Base-by-base conservation (phyloP, 2,888 invertebrate genomes). In the Ennomos fuscantarius region DNA sequence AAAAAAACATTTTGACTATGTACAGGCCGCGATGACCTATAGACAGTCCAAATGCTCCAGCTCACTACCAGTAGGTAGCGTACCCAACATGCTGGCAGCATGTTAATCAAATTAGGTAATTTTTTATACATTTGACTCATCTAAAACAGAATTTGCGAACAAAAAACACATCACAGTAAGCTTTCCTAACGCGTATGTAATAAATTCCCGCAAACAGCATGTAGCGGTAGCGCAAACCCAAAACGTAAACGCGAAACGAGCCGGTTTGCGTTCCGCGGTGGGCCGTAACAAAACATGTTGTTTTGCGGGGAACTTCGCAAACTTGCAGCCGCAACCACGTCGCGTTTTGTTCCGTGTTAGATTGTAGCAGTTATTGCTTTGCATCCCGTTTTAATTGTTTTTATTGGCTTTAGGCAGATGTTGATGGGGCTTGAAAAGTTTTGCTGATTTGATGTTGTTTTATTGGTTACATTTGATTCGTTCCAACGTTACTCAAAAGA, bases 291-390 rank as follows among this genome's bases (percentile, higher is more conserved):
- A 15, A 50, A 57, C 56, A 57, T 51, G 62, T 45, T 62, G 61
- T 62, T 55, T 56, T 53, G 56, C 53, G 73, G 70, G 53, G 63
- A 73, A 75, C 70, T 74, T 73, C 53, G 60, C 65, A 54, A 49
- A 49, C 32, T 57, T 51, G 51, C 31, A 33, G 13, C 57, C 57
- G 32, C 57, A 39, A 48, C n/a, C 37, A 41, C 48, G 31, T n/a
- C 41, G 46, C 9, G 37, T 36, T 9, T 37, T 40, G 43, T 43
- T 45, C 32, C 9, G 43, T 32, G 40, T 32, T 39, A 44, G 37
- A 42, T 32, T 46, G 50, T 50, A 52, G 40, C 58, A 53, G 49
- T 58, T 58, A 53, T 44, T 32, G 36, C 35, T 43, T 33, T 56
- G 42, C 51, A 35, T 32, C 24, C 43, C 40, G 44, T 35, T 58